phyloP scores from a whole-genome alignment of 2,113 vertebrate genomes.

The Sinocyclocheilus anshuiensis region DNA sequence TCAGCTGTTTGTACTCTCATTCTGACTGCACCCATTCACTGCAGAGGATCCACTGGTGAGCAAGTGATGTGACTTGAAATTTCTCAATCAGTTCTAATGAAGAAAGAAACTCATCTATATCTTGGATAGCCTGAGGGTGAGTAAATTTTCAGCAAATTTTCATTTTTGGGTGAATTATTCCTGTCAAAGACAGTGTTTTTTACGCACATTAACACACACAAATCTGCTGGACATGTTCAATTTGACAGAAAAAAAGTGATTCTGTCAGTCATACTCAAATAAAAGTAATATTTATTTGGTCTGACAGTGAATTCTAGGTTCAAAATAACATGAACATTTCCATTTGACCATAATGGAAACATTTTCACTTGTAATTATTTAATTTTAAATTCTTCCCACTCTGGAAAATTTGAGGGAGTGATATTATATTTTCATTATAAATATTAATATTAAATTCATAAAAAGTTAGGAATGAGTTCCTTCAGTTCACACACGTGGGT shows the following conservation, averaged over 20 bases:
- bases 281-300: not conserved
- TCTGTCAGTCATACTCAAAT: not conserved
- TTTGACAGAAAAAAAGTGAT: not conserved
- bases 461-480: not conserved
- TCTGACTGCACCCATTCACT: no score
- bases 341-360: not conserved
- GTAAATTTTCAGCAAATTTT: no score
- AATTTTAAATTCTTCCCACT: not conserved
- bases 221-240: not conserved
- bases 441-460: not conserved
- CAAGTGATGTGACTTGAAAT: no score
- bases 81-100: no score
- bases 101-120: no score
- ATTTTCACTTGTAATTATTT: not conserved
- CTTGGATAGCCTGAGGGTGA: no score
- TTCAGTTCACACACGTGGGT: constrained; percentile 20
- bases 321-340: constrained; percentile 9
- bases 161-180: no score
- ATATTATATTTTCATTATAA: constrained; percentile 1
- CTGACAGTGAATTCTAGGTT: not conserved
- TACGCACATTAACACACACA: not conserved
- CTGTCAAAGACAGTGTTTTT: no score
- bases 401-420: not conserved
- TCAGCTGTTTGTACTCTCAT: no score
- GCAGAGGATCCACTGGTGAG: no score